These are phyloP conservation scores for Myotis yumanensis DNA, from an alignment of 2,113 vertebrate genomes.

Conservation along the genomic window DNA sequence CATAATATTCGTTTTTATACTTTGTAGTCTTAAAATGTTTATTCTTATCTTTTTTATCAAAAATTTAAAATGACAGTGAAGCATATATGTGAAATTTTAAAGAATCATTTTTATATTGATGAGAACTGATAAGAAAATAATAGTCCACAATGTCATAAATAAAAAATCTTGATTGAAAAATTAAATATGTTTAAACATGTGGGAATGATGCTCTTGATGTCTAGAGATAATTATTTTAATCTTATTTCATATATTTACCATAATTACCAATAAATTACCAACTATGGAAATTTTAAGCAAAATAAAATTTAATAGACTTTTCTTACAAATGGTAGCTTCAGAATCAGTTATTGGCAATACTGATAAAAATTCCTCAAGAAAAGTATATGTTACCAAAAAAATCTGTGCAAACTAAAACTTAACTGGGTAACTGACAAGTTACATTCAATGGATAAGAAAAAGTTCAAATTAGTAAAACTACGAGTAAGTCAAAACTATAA, in stretches of 20 bases:
- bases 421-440: slow-evolving; percentile 9
- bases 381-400: not conserved
- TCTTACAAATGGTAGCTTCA: slow-evolving; percentile 44
- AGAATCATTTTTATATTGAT: not conserved
- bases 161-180: slow-evolving; percentile 43
- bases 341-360: slow-evolving; percentile 37
- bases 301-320: slow-evolving; percentile 39
- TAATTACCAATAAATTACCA: slow-evolving; percentile 53
- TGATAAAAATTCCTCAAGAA: slow-evolving; percentile 18
- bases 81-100: slow-evolving; percentile 26
- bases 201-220: slow-evolving; percentile 27
- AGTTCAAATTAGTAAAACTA: not conserved
- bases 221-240: not conserved
- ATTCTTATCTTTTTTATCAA: slow-evolving; percentile 41
- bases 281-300: slow-evolving; percentile 45
- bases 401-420: not conserved
- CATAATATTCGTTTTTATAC: not conserved
- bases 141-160: not conserved
- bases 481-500: not conserved
- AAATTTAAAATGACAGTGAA: not conserved
- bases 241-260: slow-evolving; percentile 37
- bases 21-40: slow-evolving; percentile 2
- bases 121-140: slow-evolving; percentile 33
- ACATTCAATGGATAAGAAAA: not conserved
- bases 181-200: slow-evolving; percentile 44